phyloP scores from a whole-genome alignment of 2,113 vertebrate genomes.

The Labrus mixtus region DNA sequence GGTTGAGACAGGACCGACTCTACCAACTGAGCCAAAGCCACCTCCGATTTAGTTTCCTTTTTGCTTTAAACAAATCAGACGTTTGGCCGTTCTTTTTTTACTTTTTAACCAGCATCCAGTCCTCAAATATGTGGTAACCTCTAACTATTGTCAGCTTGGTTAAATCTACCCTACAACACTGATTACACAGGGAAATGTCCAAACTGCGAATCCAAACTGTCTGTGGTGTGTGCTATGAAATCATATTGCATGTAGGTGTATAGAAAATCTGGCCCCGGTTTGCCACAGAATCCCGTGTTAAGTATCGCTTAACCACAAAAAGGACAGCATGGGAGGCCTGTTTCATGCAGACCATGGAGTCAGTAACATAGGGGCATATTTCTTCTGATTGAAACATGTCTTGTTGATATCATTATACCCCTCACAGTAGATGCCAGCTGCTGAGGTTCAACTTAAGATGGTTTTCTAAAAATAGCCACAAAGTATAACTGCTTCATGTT shows the following conservation, averaged over 20 bases:
- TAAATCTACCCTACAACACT: slow-evolving; percentile 11
- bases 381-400: slow-evolving; percentile 71
- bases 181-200: slow-evolving; percentile 34
- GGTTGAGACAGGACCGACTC: no score
- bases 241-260: slow-evolving; percentile 50
- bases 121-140: neutral
- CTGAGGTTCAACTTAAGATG: slow-evolving; percentile 46
- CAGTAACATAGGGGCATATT: slow-evolving; percentile 65
- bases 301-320: slow-evolving; percentile 57
- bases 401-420: slow-evolving; percentile 70
- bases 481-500: slow-evolving; percentile 15
- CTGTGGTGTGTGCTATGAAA: slow-evolving; percentile 23
- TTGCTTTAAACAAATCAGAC: no score
- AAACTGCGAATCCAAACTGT: slow-evolving; percentile 6
- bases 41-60: no score
- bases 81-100: no score
- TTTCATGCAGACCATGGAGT: slow-evolving; percentile 46
- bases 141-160: neutral
- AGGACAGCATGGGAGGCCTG: slow-evolving; percentile 31
- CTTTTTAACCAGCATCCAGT: no score
- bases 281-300: slow-evolving; percentile 39
- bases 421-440: slow-evolving; percentile 58
- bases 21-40: no score
- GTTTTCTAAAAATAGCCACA: slow-evolving; percentile 50
- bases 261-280: slow-evolving; percentile 34